A percentile compares a stretch with the other conserved stretches of the same genome.
Evolutionary conservation across 2,113 vertebrate genomes (phyloP).

Genomic region (Patagioenas fasciata): DNA sequence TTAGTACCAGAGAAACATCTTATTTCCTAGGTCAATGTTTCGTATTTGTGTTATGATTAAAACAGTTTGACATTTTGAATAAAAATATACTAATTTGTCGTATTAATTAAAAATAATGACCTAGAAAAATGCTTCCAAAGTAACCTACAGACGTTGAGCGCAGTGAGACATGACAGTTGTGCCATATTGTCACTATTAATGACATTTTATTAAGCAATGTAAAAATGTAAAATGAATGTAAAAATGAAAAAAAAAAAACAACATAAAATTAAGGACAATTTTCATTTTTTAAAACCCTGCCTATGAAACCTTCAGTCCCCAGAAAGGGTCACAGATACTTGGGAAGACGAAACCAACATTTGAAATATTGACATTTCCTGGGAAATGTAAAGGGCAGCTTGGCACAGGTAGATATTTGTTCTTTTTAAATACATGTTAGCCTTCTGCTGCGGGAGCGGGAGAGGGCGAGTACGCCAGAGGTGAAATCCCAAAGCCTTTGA

Average conservation of each 20-base stretch:
- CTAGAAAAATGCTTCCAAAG: conserved; percentile 32
- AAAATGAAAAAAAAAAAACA: neutral
- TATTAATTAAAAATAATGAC: conserved; percentile 69
- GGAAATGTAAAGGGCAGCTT: conserved; percentile 48
- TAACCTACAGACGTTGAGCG: neutral
- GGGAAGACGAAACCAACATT: conserved; percentile 15
- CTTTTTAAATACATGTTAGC: conserved; percentile 27
- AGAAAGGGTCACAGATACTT: neutral
- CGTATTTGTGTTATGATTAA: conserved; percentile 45
- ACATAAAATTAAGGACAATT: neutral
- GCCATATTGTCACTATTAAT: neutral
- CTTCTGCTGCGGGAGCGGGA: neutral
- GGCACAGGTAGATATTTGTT: conserved; percentile 49
- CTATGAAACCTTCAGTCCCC: neutral
- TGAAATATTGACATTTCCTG: conserved; percentile 44
- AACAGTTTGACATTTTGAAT: conserved; percentile 58
- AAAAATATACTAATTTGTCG: conserved; percentile 40
- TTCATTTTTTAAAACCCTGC: neutral
- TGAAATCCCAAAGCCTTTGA: conserved; percentile 21
- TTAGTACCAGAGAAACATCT: conserved; percentile 19
- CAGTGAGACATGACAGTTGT: conserved; percentile 8
- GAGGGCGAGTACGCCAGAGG: neutral
- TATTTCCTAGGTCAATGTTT: conserved; percentile 45
- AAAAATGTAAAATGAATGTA: neutral
- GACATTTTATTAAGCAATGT: neutral